A percentile compares a stretch with the other conserved stretches of the same genome.
phyloP scores from a whole-genome alignment of 1,140 invertebrate species.

The Medauroidea extradentata region DNA sequence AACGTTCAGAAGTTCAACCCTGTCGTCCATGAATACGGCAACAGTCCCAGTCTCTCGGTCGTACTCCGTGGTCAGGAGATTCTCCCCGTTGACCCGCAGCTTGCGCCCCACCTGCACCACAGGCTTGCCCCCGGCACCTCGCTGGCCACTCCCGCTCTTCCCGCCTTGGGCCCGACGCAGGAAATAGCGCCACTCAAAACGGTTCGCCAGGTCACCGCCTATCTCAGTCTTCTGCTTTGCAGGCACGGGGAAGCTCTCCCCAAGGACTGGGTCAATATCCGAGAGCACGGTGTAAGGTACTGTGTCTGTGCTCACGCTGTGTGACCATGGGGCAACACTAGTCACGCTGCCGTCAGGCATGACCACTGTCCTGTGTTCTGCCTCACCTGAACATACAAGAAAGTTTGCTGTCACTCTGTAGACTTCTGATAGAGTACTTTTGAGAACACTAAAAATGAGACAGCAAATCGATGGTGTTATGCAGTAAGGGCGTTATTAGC shows the following conservation, averaged over 20 bases:
- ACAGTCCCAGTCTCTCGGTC: constrained; percentile 85
- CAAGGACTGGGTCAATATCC: constrained; percentile 76
- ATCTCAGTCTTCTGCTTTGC: constrained; percentile 82
- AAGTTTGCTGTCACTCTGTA: too few species aligned
- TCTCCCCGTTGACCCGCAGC: constrained; percentile 84
- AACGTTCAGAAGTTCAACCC: constrained; percentile 83
- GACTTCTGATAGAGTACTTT: too few species aligned
- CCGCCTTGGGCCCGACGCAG: constrained; percentile 58
- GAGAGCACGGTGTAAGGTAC: constrained; percentile 77
- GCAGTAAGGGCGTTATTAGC: too few species aligned
- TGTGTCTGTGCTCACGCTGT: constrained; percentile 78
- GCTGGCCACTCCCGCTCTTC: constrained; percentile 46
- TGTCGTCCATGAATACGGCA: constrained; percentile 84
- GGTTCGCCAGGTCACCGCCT: constrained; percentile 83
- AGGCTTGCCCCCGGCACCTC: constrained; percentile 44
- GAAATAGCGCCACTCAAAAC: constrained; percentile 94
- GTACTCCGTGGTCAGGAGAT: constrained; percentile 87
- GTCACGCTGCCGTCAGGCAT: constrained; percentile 78
- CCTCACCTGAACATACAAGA: constrained; percentile 51
- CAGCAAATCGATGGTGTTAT: too few species aligned
- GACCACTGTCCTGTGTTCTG: constrained; percentile 72
- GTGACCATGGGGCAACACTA: constrained; percentile 73
- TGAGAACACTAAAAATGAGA: too few species aligned
- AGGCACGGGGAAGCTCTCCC: constrained; percentile 85
- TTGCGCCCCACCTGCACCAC: constrained; percentile 79